A percentile compares a stretch with the other conserved stretches of the same genome.
phyloP scores from a whole-genome alignment of 2,797 vertebrate species.

The Urocyon cinereoargenteus region DNA sequence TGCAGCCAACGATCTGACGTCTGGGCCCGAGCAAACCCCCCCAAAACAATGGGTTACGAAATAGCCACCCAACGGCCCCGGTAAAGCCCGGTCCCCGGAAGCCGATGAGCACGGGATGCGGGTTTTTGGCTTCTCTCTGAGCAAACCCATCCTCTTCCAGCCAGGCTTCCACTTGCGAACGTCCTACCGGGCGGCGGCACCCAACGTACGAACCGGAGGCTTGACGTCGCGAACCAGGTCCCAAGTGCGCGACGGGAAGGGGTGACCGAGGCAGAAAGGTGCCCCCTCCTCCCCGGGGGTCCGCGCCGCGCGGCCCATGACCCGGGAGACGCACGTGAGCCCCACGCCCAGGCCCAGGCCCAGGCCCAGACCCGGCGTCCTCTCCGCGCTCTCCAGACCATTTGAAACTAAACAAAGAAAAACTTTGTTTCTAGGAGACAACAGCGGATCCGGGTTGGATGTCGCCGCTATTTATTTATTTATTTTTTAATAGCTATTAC shows the following conservation, averaged over 20 bases:
- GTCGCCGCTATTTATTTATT: slow-evolving; percentile 76
- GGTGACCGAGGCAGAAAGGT: not conserved
- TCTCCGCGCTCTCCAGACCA: not conserved
- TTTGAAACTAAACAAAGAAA: slow-evolving; percentile 85
- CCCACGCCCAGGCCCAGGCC: no score
- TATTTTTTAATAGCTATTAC: slow-evolving; percentile 86
- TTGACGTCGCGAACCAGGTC: not conserved
- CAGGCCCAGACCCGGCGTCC: no score
- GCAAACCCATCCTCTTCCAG: not conserved
- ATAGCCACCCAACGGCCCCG: not conserved
- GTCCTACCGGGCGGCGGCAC: fast-evolving
- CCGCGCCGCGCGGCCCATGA: not conserved
- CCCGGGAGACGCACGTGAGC: fast-evolving
- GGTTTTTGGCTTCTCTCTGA: no score
- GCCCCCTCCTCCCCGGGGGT: not conserved
- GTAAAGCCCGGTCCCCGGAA: not conserved
- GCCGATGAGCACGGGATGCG: not conserved
- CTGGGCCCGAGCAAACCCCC: not conserved
- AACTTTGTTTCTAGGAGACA: slow-evolving; percentile 86
- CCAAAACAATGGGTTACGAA: not conserved
- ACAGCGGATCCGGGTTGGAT: slow-evolving; percentile 74
- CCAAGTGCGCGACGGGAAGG: fast-evolving
- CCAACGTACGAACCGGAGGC: fast-evolving
- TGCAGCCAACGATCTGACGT: not conserved
- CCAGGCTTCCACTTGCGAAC: fast-evolving